phyloP scores from a whole-genome alignment of 2,797 vertebrate genomes.

The Enteromius thamalakanensis region DNA sequence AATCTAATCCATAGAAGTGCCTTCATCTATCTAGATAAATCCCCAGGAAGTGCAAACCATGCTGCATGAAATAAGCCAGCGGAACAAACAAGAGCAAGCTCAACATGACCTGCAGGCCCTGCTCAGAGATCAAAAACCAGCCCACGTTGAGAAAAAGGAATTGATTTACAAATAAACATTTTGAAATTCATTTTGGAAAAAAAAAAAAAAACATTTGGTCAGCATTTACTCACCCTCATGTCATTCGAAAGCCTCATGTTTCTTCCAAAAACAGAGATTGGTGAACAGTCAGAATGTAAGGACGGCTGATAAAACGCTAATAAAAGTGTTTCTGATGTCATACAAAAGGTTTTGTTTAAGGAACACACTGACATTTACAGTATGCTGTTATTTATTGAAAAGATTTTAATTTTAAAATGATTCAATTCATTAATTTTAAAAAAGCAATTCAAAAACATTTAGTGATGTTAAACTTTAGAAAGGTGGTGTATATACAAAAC shows the following conservation, averaged over 20 bases:
- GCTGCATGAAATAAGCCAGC: background rate
- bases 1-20: background rate
- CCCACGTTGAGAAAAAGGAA: background rate
- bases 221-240: background rate
- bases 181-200: background rate
- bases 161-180: background rate
- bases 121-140: background rate
- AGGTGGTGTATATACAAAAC: background rate
- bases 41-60: background rate
- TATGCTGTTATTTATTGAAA: background rate
- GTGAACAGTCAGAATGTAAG: background rate
- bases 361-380: background rate
- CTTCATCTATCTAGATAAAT: background rate
- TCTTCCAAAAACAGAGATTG: background rate
- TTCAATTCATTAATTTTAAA: too few relatives aligned
- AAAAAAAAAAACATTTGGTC: background rate
- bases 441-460: too few relatives aligned
- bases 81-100: conserved; percentile 13
- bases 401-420: background rate
- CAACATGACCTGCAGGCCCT: background rate
- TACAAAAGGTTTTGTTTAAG: background rate
- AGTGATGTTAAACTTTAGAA: background rate
- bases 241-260: background rate
- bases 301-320: background rate
- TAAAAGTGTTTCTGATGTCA: background rate